Evolutionary conservation across 1,140 invertebrate genomes (phyloP), one percentile per base, ranked within the genome.

Genomic region (Pseudomyrmex dendroicus): DNA sequence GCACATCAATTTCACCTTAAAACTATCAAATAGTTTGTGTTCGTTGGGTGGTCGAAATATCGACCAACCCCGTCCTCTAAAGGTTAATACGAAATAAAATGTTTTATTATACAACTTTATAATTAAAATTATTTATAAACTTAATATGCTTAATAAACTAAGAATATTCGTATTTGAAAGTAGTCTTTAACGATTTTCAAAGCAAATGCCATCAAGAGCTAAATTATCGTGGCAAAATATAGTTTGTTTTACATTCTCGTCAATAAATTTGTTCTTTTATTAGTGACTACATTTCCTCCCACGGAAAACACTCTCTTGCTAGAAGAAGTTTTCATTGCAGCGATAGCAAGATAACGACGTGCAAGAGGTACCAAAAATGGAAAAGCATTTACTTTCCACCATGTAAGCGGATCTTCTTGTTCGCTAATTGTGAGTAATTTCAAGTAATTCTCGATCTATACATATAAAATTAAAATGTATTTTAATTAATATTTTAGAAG

Each of bases 201-300:
- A 25, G 25, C 25, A 0, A 25, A 25, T 25, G 2, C 25, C 25
- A 2, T 25, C 25, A 0, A 22, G 22, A 22, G 25, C 25, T 25
- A 25, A 25, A 25, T 25, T 25, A 25, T 25, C 25, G 25, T 3
- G 25, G 25, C 25, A 25, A 20, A 20, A 20, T 20, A 0, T 20
- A 20, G 20, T 20, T 57, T 57, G 15, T n/a, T 1, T 57, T 4
- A 57, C 56, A 57, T 57, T 15, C 56, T 57, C 15, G 3, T 1
- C 3, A 57, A n/a, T 57, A 57, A n/a, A n/a, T 57, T 57, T 57
- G 56, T 57, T 57, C 56, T 57, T 57, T 57, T 57, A 4, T 57
- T 15, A 15, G n/a, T 57, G 8, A 57, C 17, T 57, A 57, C 56
- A 57, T 57, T 57, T 15, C 56, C 56, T 57, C 5, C 56, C 13